phyloP scores from a whole-genome alignment of 2,797 vertebrate genomes.

The Tolypeutes matacus region DNA sequence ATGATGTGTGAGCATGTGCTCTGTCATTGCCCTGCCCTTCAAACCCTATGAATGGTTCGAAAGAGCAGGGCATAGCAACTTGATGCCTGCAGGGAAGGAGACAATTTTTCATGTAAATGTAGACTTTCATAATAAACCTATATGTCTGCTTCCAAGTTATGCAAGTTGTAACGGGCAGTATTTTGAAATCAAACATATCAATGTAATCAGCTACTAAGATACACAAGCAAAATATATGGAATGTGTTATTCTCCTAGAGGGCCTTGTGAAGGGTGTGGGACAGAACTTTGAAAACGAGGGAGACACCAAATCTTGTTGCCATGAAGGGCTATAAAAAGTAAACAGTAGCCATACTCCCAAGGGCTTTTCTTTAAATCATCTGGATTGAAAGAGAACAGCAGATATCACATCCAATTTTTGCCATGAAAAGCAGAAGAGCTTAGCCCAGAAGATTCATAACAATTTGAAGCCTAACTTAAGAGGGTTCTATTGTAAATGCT shows the following conservation, averaged over 20 bases:
- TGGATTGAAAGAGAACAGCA: neutral
- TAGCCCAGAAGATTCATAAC: neutral
- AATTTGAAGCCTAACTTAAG: neutral
- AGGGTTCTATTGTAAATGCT: neutral
- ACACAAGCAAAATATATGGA: neutral
- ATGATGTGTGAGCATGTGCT: neutral
- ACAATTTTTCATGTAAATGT: constrained; percentile 61
- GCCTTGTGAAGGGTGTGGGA: neutral
- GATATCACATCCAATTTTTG: neutral
- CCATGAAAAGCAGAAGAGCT: neutral
- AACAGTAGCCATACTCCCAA: constrained; percentile 32
- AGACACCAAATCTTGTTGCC: constrained; percentile 65
- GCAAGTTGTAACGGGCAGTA: constrained; percentile 72
- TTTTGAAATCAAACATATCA: constrained; percentile 74
- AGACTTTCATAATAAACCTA: constrained; percentile 53
- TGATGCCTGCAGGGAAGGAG: constrained; percentile 62
- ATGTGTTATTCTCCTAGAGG: constrained; percentile 50
- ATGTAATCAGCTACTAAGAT: constrained; percentile 72
- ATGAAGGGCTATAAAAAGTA: constrained; percentile 53
- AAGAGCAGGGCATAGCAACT: constrained; percentile 66
- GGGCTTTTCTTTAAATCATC: constrained; percentile 27
- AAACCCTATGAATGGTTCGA: neutral
- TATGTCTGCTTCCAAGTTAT: constrained; percentile 44
- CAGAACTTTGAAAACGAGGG: constrained; percentile 52
- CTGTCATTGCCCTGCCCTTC: constrained; percentile 50